These are phyloP conservation scores for Lophura swinhoii DNA, from an alignment of 2,797 vertebrate species.

Conservation along the genomic window DNA sequence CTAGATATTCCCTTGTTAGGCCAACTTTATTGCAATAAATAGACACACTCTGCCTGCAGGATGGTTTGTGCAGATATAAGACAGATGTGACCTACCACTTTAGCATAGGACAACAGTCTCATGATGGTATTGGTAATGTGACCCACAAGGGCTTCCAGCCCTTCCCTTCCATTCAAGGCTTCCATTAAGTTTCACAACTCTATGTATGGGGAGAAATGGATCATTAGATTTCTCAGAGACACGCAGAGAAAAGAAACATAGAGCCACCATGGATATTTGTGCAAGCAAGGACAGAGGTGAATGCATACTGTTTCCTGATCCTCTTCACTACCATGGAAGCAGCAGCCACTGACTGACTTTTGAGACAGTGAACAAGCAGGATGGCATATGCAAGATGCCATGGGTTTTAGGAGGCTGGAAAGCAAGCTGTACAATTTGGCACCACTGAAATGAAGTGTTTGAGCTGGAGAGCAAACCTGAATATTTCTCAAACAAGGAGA, in stretches of 20 bases:
- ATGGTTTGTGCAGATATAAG: not conserved
- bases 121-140: not conserved
- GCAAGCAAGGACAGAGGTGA: not conserved
- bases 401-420: not conserved
- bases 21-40: not conserved
- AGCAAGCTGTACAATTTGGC: slow-evolving; percentile 14
- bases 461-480: slow-evolving; percentile 17
- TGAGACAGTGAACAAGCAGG: not conserved
- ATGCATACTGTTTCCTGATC: not conserved
- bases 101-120: not conserved
- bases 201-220: not conserved
- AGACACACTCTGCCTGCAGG: not conserved
- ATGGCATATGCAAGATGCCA: not conserved
- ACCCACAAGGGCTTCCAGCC: not conserved
- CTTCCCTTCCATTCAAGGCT: not conserved
- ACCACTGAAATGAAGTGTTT: not conserved
- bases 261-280: not conserved
- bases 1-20: not conserved
- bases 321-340: not conserved
- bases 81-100: not conserved
- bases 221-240: not conserved
- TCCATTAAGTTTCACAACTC: not conserved
- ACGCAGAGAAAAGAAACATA: not conserved
- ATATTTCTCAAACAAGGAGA: not conserved
- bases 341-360: not conserved